Conservation (phyloP, 2,113 vertebrate species). For the Trematocara zebra region DNA sequence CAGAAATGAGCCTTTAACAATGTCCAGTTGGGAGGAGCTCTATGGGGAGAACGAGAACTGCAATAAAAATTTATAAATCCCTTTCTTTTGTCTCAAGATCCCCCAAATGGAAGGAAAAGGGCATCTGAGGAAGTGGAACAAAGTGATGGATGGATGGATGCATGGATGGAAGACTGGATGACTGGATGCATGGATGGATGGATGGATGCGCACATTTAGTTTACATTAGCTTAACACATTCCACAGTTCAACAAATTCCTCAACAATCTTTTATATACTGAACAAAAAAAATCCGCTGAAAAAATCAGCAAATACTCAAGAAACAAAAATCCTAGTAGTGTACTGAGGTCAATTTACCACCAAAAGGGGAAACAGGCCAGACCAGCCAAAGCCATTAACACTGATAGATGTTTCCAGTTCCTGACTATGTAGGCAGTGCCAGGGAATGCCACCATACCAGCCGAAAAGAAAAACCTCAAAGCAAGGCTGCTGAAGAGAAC, state of each 20-base stretch:
- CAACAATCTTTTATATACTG: not conserved
- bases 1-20: not conserved
- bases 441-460: not conserved
- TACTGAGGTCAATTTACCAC: constrained; percentile 22
- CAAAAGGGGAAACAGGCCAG: constrained; percentile 38
- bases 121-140: not conserved
- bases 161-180: not conserved
- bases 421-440: constrained; percentile 13
- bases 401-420: constrained; percentile 32
- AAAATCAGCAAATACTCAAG: not conserved
- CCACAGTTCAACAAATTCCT: not conserved
- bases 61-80: not conserved
- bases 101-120: not conserved
- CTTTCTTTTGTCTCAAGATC: not conserved
- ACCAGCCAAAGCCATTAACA: constrained; percentile 24
- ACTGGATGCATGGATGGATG: not conserved
- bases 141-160: not conserved
- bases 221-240: not conserved
- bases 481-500: constrained; percentile 23
- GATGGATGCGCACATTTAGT: not conserved
- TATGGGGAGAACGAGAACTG: not conserved
- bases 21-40: not conserved
- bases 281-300: not conserved
- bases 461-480: not conserved
- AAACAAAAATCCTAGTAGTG: not conserved